Percentiles rank a stretch among this genome's conserved stretches.
Conservation (phyloP, 1,140 invertebrate genomes). For the Calephelis virginiensis region DNA sequence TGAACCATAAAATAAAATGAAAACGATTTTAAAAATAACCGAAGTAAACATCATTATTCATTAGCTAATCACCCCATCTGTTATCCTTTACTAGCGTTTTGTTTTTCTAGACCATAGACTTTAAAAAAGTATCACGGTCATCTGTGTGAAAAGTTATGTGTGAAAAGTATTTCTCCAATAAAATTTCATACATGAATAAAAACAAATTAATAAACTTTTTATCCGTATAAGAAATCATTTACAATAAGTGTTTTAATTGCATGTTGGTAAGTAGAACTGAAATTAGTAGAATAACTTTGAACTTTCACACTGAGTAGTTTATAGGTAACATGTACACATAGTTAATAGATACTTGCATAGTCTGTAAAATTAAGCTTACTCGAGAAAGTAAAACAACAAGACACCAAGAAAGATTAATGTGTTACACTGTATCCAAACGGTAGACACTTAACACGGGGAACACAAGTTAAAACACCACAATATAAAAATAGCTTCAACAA, state of each 20-base stretch:
- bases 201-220: too few relatives aligned
- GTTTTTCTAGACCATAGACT: neutral
- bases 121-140: too few relatives aligned
- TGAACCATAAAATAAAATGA: neutral
- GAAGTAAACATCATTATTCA: neutral
- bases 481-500: constrained; percentile 17
- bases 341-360: constrained; percentile 38
- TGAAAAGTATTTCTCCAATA: too few relatives aligned
- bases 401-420: constrained; percentile 51
- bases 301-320: constrained; percentile 1
- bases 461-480: constrained; percentile 14
- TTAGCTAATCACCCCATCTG: constrained; percentile 9
- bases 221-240: too few relatives aligned
- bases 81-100: neutral
- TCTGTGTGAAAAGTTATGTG: too few relatives aligned
- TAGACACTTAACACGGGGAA: constrained; percentile 38
- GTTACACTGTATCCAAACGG: constrained; percentile 37
- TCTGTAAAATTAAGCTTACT: constrained; percentile 39
- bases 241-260: neutral
- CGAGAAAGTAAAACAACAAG: constrained; percentile 52
- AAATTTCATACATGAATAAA: too few relatives aligned
- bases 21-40: constrained; percentile 6
- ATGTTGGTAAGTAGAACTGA: neutral
- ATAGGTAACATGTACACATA: constrained; percentile 19
- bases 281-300: constrained; percentile 2